Conservation (phyloP, 1,140 invertebrate species). For the Latrodectus geometricus region DNA sequence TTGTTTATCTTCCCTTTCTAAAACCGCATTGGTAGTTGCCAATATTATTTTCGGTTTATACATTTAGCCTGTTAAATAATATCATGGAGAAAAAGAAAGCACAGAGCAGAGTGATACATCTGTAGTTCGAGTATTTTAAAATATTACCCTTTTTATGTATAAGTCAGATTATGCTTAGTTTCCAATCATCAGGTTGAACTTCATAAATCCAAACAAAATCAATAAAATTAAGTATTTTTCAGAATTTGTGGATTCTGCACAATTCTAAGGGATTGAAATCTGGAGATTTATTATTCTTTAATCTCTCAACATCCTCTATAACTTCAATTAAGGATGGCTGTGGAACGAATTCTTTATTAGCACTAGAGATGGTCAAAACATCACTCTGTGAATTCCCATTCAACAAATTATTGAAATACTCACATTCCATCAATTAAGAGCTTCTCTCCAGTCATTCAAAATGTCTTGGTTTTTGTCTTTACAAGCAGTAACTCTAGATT, state of each 20-base stretch:
- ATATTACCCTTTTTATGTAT: neutral
- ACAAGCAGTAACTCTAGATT: slow-evolving; percentile 13
- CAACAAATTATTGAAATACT: slow-evolving; percentile 14
- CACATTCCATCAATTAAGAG: slow-evolving; percentile 11
- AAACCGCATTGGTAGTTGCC: neutral
- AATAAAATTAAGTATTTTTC: neutral
- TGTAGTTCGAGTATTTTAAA: slow-evolving; percentile 1
- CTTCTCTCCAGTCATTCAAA: slow-evolving; percentile 20
- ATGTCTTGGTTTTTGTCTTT: slow-evolving; percentile 13
- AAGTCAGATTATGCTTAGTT: neutral
- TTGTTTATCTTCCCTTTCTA: slow-evolving; percentile 5
- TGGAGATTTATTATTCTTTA: slow-evolving; percentile 4
- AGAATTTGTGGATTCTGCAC: neutral
- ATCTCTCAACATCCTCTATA: neutral
- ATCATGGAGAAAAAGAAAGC: neutral
- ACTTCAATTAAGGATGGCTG: slow-evolving; percentile 32
- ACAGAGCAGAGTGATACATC: neutral
- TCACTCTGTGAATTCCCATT: neutral
- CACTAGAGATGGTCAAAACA: neutral
- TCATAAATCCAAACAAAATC: neutral
- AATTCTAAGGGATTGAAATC: neutral
- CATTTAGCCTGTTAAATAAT: neutral
- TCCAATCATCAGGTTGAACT: neutral
- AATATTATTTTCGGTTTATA: neutral
- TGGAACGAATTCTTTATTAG: slow-evolving; percentile 15